Evolutionary conservation across 2,888 invertebrate species (phyloP).

Genomic region (Chrysolina americana): DNA sequence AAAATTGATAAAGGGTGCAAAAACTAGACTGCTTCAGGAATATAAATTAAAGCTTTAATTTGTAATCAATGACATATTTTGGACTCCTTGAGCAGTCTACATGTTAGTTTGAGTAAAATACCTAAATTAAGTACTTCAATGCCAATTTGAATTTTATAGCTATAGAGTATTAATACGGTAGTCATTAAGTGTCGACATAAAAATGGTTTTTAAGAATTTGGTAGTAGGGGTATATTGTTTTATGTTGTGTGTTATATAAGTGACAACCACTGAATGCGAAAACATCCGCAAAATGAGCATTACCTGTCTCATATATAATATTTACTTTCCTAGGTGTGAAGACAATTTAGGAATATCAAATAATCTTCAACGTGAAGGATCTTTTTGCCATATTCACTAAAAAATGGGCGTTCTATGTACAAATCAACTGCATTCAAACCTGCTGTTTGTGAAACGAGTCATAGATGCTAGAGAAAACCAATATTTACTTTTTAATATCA

Average conservation of each 20-base stretch:
- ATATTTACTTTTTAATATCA: not conserved
- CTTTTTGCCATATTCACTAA: slow-evolving; percentile 19
- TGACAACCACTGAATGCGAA: slow-evolving; percentile 59
- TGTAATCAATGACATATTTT: slow-evolving; percentile 57
- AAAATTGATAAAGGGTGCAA: slow-evolving; percentile 62
- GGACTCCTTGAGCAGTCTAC: slow-evolving; percentile 61
- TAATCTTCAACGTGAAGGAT: not conserved
- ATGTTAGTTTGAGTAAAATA: slow-evolving; percentile 69
- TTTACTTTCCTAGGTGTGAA: slow-evolving; percentile 51
- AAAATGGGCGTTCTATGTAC: not conserved
- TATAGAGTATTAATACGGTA: slow-evolving; percentile 57
- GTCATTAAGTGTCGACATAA: slow-evolving; percentile 67
- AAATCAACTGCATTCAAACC: slow-evolving; percentile 3
- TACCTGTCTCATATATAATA: slow-evolving; percentile 34
- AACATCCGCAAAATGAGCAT: slow-evolving; percentile 41
- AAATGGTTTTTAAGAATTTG: slow-evolving; percentile 67
- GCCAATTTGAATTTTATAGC: slow-evolving; percentile 65
- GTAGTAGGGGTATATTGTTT: slow-evolving; percentile 66
- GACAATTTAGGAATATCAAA: not conserved
- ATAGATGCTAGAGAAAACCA: slow-evolving; percentile 1
- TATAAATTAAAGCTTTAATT: slow-evolving; percentile 62
- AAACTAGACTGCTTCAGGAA: slow-evolving; percentile 58
- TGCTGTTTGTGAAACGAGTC: slow-evolving; percentile 3
- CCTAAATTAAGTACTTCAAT: slow-evolving; percentile 69
- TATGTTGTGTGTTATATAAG: slow-evolving; percentile 66